A percentile compares a stretch with the other conserved stretches of the same genome.
Evolutionary conservation across 2,888 invertebrate species (phyloP).

Genomic region (Agonopterix heracliana): DNA sequence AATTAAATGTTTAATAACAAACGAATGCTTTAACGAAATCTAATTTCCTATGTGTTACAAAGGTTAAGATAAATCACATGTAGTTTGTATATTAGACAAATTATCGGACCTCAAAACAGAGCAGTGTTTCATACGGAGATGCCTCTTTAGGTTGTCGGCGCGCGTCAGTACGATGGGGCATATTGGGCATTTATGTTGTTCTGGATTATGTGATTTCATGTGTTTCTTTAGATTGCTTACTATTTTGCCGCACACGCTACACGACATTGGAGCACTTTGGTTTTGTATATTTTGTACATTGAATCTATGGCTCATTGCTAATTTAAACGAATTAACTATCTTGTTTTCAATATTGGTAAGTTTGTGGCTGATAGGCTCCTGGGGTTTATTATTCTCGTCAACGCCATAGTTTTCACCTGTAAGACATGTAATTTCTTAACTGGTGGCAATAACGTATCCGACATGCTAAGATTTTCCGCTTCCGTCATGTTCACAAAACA

Average conservation of each 20-base stretch:
- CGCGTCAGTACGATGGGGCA: conserved; percentile 79
- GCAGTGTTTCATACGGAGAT: conserved; percentile 79
- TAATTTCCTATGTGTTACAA: background rate
- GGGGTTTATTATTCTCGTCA: conserved; percentile 66
- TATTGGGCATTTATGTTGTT: conserved; percentile 78
- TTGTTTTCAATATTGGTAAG: conserved; percentile 49
- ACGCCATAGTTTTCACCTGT: conserved; percentile 66
- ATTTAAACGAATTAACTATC: conserved; percentile 54
- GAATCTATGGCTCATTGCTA: conserved; percentile 44
- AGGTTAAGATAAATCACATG: conserved; percentile 38
- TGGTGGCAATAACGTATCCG: conserved; percentile 22
- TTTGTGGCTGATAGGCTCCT: conserved; percentile 46
- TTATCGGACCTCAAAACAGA: conserved; percentile 54
- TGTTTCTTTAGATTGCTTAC: conserved; percentile 82
- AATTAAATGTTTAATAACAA: background rate
- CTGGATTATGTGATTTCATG: conserved; percentile 79
- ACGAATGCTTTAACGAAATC: background rate
- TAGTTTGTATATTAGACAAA: conserved; percentile 55
- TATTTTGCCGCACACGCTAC: conserved; percentile 79
- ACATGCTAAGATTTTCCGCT: conserved; percentile 33
- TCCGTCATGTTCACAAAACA: background rate
- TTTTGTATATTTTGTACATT: no score
- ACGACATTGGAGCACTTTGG: conserved; percentile 66
- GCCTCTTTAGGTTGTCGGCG: conserved; percentile 81
- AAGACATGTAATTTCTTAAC: conserved; percentile 56